phyloP scores from a whole-genome alignment of 2,797 vertebrate genomes.

The Lithobates sylvaticus region DNA sequence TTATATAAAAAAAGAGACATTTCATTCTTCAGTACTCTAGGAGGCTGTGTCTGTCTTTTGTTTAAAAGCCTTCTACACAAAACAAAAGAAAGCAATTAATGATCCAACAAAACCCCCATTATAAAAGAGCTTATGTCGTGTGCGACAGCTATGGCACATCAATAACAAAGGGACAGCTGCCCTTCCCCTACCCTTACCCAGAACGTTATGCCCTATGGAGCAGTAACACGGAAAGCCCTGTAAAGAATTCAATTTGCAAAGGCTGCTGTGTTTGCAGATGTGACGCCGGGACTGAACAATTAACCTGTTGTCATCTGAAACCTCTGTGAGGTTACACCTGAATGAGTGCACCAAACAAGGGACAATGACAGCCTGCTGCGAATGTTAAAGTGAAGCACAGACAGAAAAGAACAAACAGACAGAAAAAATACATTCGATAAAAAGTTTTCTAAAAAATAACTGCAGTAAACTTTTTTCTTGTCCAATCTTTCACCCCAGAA shows the following conservation, averaged over 20 bases:
- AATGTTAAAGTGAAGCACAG: not conserved
- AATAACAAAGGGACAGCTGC: conserved; percentile 54
- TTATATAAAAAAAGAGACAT: not conserved
- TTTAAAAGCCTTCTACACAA: conserved; percentile 13
- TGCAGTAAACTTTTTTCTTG: too few species aligned
- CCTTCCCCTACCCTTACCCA: conserved; percentile 58
- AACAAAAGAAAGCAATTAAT: conserved; percentile 41
- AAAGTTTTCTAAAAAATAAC: too few species aligned
- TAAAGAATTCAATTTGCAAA: conserved; percentile 55
- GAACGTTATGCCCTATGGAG: conserved; percentile 60
- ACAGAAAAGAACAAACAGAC: too few species aligned
- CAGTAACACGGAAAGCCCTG: conserved; percentile 56
- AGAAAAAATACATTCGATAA: too few species aligned
- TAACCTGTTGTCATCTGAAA: conserved; percentile 37
- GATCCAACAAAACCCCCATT: conserved; percentile 38
- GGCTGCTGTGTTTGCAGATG: conserved; percentile 51
- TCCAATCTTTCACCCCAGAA: too few species aligned
- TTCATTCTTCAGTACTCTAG: not conserved
- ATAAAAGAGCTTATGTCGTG: conserved; percentile 23
- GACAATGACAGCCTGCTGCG: not conserved
- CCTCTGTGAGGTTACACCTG: not conserved
- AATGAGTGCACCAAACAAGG: not conserved
- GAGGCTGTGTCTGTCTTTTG: not conserved
- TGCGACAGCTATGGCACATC: conserved; percentile 17
- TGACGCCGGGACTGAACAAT: conserved; percentile 8